Base-by-base conservation (phyloP, 2,888 invertebrate species). In the Luperina nickerlii region DNA sequence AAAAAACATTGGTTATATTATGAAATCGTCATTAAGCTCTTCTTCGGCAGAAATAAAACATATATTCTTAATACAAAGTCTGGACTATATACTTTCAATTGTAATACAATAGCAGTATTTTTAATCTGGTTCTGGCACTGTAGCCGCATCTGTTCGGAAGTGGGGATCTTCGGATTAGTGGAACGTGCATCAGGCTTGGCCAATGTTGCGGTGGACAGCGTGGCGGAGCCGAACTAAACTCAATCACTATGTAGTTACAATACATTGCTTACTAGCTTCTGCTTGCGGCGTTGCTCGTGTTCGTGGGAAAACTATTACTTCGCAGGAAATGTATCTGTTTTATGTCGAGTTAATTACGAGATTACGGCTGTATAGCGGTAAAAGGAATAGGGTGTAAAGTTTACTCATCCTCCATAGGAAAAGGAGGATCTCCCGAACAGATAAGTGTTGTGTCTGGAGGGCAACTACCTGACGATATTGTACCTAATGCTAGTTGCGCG, bases 121-220 rank as follows among this genome's bases (percentile, higher is more conserved):
- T 69, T 67, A 86, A 84, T 73, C 78, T 69, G 11, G 13, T 57
- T 70, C 48, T 6, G 57, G 24, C 32, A 20, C 62, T 45, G 51
- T 20, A 62, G 38, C n/a, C 63, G 65, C 69, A 38, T 62, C 42
- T 74, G 63, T 69, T 5, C 48, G 76, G 79, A 70, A 86, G 42
- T 74, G 51, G 32, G 76, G 77, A 79, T 86, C 82, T 74, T 57
- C 38, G 57, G 83, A 82, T 84, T 84, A 75, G 72, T 69, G 27
- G 62, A 5, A 67, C 69, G 69, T 72, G 68, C 72, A 71, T 67
- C 66, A 72, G 65, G 32, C 54, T n/a, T 74, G 54, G 65, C 60
- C 71, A n/a, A 54, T 68, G 81, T 75, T 74, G 66, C 65, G 76
- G 70, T 84, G 63, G 51, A 38, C 32, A 27, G n/a, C 54, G 60